phyloP scores from a whole-genome alignment of 53 echinoderm and acorn worm genomes.

The Crossaster papposus region DNA sequence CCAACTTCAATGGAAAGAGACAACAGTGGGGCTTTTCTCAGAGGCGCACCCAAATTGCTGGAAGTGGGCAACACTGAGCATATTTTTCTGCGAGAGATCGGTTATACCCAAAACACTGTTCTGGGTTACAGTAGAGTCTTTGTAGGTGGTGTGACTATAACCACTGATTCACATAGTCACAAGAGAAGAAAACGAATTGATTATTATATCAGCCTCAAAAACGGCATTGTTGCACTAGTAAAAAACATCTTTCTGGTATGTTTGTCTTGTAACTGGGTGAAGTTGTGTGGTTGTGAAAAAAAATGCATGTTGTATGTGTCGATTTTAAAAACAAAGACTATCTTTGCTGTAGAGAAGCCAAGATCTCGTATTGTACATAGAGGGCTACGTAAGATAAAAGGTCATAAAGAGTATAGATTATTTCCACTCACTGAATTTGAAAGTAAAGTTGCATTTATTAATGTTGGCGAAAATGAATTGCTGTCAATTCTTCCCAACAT shows the following conservation, averaged over 20 bases:
- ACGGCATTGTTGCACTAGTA: conserved; percentile 30
- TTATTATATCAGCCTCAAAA: conserved; percentile 17
- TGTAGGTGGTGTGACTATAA: background rate
- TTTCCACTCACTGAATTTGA: conserved; percentile 12
- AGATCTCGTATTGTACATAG: conserved; percentile 4
- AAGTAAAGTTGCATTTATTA: conserved; percentile 3
- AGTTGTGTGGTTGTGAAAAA: conserved; percentile 33
- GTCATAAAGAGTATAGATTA: conserved; percentile 18
- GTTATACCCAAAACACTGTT: background rate
- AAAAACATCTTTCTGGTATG: conserved; percentile 41
- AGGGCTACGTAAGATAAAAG: conserved; percentile 18
- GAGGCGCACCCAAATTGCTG: background rate
- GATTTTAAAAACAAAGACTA: background rate
- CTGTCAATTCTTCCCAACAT: conserved; percentile 35
- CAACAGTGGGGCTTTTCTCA: background rate
- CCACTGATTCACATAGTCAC: conserved; percentile 1
- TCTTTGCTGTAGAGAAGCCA: background rate
- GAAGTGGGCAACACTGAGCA: background rate
- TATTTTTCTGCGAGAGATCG: background rate
- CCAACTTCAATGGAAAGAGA: background rate
- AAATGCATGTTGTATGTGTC: conserved; percentile 26
- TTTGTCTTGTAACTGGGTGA: background rate
- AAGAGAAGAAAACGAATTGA: conserved; percentile 36
- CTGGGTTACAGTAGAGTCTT: conserved; percentile 1
- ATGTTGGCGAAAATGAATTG: background rate